phyloP scores from a whole-genome alignment of 1,140 invertebrate species.

The Atta texana region DNA sequence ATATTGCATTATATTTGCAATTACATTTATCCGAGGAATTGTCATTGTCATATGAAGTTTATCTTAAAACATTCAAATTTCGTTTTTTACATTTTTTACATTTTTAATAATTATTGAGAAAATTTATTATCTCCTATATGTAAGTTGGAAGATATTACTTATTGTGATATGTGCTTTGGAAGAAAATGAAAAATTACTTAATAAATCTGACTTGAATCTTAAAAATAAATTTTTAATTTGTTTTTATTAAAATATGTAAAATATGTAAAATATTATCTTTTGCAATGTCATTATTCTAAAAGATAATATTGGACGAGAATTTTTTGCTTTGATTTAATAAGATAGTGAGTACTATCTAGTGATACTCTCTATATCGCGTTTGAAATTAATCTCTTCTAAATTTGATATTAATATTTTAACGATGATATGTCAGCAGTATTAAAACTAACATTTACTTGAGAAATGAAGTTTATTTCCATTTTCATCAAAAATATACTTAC shows the following conservation, averaged over 20 bases:
- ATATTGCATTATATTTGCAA: background rate
- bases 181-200: background rate
- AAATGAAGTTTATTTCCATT: background rate
- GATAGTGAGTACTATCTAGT: background rate
- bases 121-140: background rate
- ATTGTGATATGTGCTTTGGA: background rate
- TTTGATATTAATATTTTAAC: background rate
- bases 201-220: background rate
- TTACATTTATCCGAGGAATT: background rate
- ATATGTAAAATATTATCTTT: background rate
- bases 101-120: background rate
- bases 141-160: background rate
- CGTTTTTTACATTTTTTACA: background rate
- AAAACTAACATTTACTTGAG: no score
- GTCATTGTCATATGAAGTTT: background rate
- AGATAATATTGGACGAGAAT: background rate
- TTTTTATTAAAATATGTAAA: background rate
- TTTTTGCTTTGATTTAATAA: background rate
- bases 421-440: background rate
- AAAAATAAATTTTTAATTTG: background rate
- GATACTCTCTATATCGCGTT: background rate
- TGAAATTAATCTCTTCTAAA: background rate
- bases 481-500: background rate
- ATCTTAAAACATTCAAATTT: background rate
- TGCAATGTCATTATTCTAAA: background rate